Evolutionary conservation across 2,888 invertebrate species (phyloP).

Genomic region (Rotaria magnacalcarata): DNA sequence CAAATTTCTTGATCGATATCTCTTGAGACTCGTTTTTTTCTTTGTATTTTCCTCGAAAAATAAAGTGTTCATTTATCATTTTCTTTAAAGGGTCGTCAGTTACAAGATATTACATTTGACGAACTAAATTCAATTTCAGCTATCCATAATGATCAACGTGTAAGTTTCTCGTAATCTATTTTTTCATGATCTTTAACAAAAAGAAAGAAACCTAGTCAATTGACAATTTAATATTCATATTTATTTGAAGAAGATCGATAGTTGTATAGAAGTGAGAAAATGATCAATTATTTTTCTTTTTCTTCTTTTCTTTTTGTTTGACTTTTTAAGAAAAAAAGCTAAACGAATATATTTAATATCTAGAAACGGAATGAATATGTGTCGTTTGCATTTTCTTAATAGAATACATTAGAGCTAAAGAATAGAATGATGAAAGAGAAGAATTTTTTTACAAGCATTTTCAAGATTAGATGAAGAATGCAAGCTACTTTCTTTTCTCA

Average conservation of each 20-base stretch:
- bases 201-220: too few species aligned
- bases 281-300: not conserved
- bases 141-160: slow-evolving; percentile 4
- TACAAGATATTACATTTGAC: slow-evolving; percentile 26
- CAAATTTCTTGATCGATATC: not conserved
- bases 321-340: not conserved
- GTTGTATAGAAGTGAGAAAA: not conserved
- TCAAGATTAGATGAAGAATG: not conserved
- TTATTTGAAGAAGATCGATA: not conserved
- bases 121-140: not conserved
- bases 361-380: not conserved
- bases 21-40: too few species aligned
- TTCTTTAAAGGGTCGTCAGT: not conserved
- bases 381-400: slow-evolving; percentile 25
- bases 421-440: not conserved
- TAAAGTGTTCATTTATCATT: not conserved
- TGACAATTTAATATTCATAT: not conserved
- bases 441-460: not conserved
- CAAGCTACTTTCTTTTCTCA: not conserved
- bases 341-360: not conserved
- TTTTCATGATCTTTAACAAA: too few species aligned
- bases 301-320: not conserved
- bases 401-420: slow-evolving; percentile 1
- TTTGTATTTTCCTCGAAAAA: too few species aligned
- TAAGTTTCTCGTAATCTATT: not conserved